A percentile compares a stretch with the other conserved stretches of the same genome.
Conservation (phyloP, 2,113 vertebrate species). For the Alectura lathami region DNA sequence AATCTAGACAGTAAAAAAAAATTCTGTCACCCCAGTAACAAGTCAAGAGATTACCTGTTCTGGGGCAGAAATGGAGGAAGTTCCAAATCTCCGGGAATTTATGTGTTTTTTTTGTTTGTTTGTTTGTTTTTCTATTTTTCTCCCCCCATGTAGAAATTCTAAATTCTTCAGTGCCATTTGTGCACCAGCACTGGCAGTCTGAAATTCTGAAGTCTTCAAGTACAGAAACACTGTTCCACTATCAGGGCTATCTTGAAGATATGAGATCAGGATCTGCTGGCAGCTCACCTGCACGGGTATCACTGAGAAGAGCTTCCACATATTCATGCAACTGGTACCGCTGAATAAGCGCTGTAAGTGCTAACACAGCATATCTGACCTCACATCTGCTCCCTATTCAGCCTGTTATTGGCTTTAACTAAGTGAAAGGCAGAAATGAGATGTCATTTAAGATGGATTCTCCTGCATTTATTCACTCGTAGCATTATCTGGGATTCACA, state of each 20-base stretch:
- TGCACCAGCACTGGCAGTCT: not conserved
- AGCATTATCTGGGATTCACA: slow-evolving; percentile 17
- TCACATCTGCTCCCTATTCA: slow-evolving; percentile 11
- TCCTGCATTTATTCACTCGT: not conserved
- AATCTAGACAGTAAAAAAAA: not conserved
- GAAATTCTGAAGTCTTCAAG: not conserved
- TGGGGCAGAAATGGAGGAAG: not conserved
- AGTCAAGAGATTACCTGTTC: not conserved
- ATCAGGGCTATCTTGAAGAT: not conserved
- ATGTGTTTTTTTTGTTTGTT: too few relatives aligned
- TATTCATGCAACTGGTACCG: not conserved
- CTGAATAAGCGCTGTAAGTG: not conserved
- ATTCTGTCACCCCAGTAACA: not conserved
- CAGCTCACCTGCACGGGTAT: not conserved
- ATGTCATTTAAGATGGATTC: slow-evolving; percentile 28
- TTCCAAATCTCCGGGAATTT: not conserved
- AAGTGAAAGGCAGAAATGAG: slow-evolving; percentile 44
- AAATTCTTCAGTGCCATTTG: not conserved
- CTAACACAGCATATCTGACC: slow-evolving; percentile 19
- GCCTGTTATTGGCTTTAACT: slow-evolving; percentile 18
- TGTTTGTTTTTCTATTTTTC: not conserved
- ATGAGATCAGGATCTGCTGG: not conserved
- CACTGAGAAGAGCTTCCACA: not conserved
- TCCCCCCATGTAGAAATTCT: not conserved
- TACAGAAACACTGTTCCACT: not conserved